phyloP scores from a whole-genome alignment of 2,888 invertebrate genomes.

The Oscheius myriophilus region DNA sequence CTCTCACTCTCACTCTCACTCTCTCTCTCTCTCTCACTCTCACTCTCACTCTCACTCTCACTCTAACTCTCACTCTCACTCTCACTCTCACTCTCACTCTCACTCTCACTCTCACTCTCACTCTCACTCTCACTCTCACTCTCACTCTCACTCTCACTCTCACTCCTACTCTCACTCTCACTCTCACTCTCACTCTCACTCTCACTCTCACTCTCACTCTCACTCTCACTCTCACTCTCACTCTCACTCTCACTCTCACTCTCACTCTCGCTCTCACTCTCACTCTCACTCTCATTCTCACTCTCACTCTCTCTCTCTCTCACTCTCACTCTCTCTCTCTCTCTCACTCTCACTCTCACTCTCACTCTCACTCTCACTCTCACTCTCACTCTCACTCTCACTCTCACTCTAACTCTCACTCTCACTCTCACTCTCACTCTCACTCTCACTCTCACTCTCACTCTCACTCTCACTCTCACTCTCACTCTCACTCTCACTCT shows the following conservation, averaged over 20 bases:
- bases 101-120: not conserved
- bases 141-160: not conserved
- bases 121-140: not conserved
- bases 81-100: not conserved
- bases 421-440: not conserved
- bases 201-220: not conserved
- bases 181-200: not conserved
- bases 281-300: not conserved
- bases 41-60: not conserved
- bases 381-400: not conserved
- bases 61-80: not conserved
- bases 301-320: not conserved
- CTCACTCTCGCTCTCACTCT: not conserved
- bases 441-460: not conserved
- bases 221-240: not conserved
- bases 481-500: not conserved
- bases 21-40: not conserved
- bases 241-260: not conserved
- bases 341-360: not conserved
- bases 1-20: not conserved
- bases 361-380: not conserved
- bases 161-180: not conserved
- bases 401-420: not conserved
- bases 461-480: not conserved
- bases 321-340: not conserved